These are phyloP conservation scores for Butorides virescens DNA, from an alignment of 2,113 vertebrate species.

Conservation along the genomic window DNA sequence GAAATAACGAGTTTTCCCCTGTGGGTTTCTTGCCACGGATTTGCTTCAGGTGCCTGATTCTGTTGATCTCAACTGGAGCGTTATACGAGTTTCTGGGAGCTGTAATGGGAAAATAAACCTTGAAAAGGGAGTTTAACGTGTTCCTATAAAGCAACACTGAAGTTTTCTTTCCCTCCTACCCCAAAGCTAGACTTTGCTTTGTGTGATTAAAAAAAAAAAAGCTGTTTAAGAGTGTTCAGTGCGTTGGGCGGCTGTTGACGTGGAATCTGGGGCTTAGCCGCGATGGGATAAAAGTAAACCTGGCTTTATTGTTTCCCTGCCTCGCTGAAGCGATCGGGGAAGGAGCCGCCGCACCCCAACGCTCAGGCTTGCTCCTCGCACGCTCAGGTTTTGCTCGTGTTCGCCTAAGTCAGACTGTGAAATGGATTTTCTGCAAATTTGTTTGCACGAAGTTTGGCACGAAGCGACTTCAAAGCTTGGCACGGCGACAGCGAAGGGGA, in stretches of 20 bases:
- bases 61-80: background rate
- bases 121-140: background rate
- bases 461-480: background rate
- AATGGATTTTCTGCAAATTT: constrained; percentile 46
- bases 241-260: background rate
- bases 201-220: background rate
- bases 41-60: background rate
- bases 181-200: background rate
- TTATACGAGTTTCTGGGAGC: background rate
- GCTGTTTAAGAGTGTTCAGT: background rate
- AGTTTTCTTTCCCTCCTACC: background rate
- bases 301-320: constrained; percentile 9
- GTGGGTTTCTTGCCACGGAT: background rate
- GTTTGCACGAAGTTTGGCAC: constrained; percentile 7
- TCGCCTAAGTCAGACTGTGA: background rate
- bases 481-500: background rate
- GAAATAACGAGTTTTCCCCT: background rate
- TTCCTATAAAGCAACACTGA: background rate
- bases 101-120: background rate
- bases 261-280: constrained; percentile 4
- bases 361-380: background rate
- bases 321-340: background rate
- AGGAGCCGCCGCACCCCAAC: background rate
- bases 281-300: constrained; percentile 1
- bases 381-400: background rate